Conservation (phyloP, 2,113 vertebrate genomes). For the Cricetomys ansorgei region DNA sequence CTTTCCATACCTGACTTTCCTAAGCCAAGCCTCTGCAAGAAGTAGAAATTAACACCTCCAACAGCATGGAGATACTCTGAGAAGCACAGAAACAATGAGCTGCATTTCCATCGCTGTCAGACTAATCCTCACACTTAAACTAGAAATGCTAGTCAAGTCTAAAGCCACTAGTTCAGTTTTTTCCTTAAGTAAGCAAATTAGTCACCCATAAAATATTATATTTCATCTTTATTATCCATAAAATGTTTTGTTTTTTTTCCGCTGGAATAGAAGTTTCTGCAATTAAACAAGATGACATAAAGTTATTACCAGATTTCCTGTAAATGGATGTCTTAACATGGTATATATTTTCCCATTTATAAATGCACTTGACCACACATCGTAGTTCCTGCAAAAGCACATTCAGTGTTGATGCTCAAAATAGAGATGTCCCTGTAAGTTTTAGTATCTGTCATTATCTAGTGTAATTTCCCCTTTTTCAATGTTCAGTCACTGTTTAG, state of each 20-base stretch:
- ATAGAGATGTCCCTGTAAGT: slow-evolving; percentile 13
- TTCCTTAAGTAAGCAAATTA: slow-evolving; percentile 80
- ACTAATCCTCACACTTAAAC: slow-evolving; percentile 71
- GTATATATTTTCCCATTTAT: background rate
- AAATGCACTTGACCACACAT: background rate
- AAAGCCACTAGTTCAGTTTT: slow-evolving; percentile 64
- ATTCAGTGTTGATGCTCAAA: slow-evolving; percentile 56
- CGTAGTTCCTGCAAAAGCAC: background rate
- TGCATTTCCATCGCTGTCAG: background rate
- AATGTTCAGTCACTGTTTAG: background rate
- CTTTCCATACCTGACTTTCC: background rate
- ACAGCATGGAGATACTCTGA: background rate
- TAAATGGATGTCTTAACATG: slow-evolving; percentile 56
- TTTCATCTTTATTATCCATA: slow-evolving; percentile 68
- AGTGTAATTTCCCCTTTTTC: background rate
- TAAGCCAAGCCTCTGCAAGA: slow-evolving; percentile 30
- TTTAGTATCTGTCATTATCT: slow-evolving; percentile 28
- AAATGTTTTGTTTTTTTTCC: slow-evolving; percentile 66
- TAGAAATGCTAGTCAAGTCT: slow-evolving; percentile 74
- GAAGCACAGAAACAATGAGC: slow-evolving; percentile 61
- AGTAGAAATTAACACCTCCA: slow-evolving; percentile 12
- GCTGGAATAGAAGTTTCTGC: slow-evolving; percentile 48
- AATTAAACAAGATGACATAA: slow-evolving; percentile 57
- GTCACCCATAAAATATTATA: slow-evolving; percentile 79
- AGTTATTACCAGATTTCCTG: slow-evolving; percentile 48